Conservation (phyloP, 2,888 invertebrate genomes). For the Sesia bembeciformis region DNA sequence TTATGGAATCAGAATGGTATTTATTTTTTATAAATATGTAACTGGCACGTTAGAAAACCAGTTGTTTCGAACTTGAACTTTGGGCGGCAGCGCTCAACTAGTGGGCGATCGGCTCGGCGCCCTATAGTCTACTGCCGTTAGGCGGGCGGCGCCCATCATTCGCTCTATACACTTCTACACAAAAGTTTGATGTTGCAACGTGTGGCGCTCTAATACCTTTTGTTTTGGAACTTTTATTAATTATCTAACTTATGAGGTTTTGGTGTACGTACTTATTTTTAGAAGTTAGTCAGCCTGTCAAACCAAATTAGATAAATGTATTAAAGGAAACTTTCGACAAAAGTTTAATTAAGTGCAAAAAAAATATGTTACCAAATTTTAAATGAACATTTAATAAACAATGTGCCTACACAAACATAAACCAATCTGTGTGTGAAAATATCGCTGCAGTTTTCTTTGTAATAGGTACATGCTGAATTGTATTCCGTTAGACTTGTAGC, state of each 20-base stretch:
- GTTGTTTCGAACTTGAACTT: conserved; percentile 28
- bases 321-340: no score
- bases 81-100: conserved; percentile 24
- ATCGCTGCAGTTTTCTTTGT: no score
- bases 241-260: background rate
- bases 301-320: no score
- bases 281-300: no score
- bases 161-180: background rate
- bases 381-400: no score
- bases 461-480: no score
- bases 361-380: no score
- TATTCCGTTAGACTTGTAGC: no score
- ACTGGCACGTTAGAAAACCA: conserved; percentile 4
- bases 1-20: background rate
- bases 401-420: no score
- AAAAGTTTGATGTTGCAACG: background rate
- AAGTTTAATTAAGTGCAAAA: no score
- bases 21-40: background rate
- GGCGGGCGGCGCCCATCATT: conserved; percentile 16
- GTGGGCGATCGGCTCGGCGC: conserved; percentile 40
- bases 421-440: no score
- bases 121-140: conserved; percentile 38
- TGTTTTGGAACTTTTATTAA: background rate
- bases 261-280: no score
- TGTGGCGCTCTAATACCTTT: background rate